Conservation (phyloP, 2,797 vertebrate genomes). For the Acipenser oxyrinchus region DNA sequence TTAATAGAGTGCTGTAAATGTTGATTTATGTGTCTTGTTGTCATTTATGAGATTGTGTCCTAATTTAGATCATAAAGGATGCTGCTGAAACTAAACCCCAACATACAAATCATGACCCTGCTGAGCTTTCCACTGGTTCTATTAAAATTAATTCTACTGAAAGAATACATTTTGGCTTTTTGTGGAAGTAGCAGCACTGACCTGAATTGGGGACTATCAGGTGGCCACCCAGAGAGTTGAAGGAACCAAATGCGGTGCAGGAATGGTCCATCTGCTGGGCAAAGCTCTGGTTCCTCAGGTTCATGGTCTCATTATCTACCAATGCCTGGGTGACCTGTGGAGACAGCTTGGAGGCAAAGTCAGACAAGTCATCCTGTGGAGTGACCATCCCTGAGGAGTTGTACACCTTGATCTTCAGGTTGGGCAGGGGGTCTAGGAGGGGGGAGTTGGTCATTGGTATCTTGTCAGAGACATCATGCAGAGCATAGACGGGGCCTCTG, state of each 20-base stretch:
- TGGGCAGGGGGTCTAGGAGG: constrained; percentile 88
- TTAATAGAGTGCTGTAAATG: neutral
- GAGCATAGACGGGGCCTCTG: constrained; percentile 86
- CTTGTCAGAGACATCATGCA: constrained; percentile 93
- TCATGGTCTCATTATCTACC: constrained; percentile 82
- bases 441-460: constrained; percentile 98
- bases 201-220: constrained; percentile 94
- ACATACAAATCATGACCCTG: too few species aligned
- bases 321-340: constrained; percentile 85
- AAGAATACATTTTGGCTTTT: neutral
- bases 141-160: neutral
- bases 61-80: neutral
- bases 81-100: neutral
- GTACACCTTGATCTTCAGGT: constrained; percentile 95
- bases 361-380: constrained; percentile 86
- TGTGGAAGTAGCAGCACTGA: constrained; percentile 26
- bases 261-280: constrained; percentile 84
- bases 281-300: constrained; percentile 82
- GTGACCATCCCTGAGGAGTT: constrained; percentile 85
- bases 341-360: constrained; percentile 84
- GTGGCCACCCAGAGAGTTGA: constrained; percentile 90
- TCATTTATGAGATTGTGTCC: neutral
- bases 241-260: constrained; percentile 85
- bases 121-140: neutral
- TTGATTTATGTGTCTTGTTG: neutral